Conservation (phyloP, 2,113 vertebrate genomes). For the Pipra filicauda region DNA sequence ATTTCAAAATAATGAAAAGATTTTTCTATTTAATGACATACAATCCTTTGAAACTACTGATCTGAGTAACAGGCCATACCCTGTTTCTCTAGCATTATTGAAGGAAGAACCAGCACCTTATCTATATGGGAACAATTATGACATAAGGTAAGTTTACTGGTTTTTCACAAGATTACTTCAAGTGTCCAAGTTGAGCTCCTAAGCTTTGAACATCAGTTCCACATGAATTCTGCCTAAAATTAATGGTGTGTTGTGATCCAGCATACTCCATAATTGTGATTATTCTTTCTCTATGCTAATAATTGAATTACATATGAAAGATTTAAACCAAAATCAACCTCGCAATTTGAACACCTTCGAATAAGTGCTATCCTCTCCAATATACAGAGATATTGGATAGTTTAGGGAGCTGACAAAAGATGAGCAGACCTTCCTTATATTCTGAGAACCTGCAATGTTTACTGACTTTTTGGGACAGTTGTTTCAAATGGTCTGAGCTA, state of each 20-base stretch:
- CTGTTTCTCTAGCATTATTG: background rate
- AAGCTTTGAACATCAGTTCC: background rate
- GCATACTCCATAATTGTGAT: background rate
- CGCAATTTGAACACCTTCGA: background rate
- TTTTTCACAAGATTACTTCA: background rate
- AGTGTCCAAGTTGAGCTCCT: background rate
- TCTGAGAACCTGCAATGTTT: background rate
- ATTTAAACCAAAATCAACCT: background rate
- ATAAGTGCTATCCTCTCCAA: background rate
- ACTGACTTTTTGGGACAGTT: background rate
- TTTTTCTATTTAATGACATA: background rate
- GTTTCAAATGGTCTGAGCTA: background rate
- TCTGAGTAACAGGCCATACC: background rate
- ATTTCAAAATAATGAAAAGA: conserved; percentile 11
- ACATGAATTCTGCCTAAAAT: background rate
- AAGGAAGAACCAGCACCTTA: background rate
- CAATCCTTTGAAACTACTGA: background rate
- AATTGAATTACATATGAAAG: background rate
- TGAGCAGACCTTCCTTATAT: background rate
- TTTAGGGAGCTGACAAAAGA: background rate
- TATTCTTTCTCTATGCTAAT: background rate
- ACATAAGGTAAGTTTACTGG: background rate
- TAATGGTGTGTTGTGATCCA: background rate
- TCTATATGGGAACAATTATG: background rate
- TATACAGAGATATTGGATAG: background rate